Evolutionary conservation across 2,113 vertebrate genomes (phyloP).

Genomic region (Macaca fascicularis): DNA sequence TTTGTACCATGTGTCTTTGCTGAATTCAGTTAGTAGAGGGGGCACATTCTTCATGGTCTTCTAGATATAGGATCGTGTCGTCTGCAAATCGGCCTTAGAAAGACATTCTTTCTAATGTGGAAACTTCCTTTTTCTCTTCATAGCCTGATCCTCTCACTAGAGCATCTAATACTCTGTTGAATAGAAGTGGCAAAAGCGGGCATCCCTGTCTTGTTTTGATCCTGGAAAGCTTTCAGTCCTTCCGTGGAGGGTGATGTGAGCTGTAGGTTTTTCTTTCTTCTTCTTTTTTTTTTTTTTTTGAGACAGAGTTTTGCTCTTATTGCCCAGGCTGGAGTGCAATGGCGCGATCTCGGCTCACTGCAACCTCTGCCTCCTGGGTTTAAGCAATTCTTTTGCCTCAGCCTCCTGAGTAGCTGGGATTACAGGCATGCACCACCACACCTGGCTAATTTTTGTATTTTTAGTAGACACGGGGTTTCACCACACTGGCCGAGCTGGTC

Average conservation of each 20-base stretch:
- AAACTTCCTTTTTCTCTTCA: background rate
- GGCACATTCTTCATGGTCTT: background rate
- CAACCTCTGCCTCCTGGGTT: no score
- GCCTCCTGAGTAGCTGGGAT: no score
- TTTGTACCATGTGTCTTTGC: background rate
- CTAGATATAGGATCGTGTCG: rapidly evolving
- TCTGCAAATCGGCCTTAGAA: background rate
- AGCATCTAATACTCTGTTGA: background rate
- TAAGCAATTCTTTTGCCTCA: no score
- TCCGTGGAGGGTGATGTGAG: background rate
- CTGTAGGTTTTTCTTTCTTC: background rate
- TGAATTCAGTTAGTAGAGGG: background rate
- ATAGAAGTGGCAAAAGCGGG: background rate
- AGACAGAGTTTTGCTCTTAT: no score
- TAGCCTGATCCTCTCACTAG: background rate
- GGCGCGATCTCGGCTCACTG: rapidly evolving
- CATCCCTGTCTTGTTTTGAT: background rate
- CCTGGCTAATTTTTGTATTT: no score
- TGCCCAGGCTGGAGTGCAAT: no score
- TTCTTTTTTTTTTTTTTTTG: no score
- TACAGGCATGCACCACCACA: no score
- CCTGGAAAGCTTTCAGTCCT: background rate
- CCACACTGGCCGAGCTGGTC: no score
- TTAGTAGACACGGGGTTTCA: no score
- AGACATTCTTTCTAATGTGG: background rate